Evolutionary conservation across 2,888 invertebrate species (phyloP), one percentile per base, ranked within the genome.

Genomic region (Papilio elwesi): DNA sequence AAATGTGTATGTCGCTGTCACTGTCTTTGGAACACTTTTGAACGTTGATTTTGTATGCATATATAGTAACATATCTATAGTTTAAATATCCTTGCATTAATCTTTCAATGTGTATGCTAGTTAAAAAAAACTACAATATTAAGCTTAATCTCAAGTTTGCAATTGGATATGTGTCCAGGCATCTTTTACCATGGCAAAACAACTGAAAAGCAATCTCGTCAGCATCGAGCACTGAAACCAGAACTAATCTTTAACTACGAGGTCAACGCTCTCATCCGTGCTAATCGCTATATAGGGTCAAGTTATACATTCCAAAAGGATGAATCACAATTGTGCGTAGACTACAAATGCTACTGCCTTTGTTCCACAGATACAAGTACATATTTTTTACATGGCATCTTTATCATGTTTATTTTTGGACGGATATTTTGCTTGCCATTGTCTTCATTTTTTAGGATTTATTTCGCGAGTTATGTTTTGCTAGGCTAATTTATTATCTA

Each of bases 231-330:
- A 49, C 51, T 69, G 69, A 49, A 64, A 69, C 69, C 64, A 69
- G 65, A 69, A 73, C 73, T 64, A 69, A 73, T 73, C 66, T 51
- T 43, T 51, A 26, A 48, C 63, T 48, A 16, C 26, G 64, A 48
- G 72, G 72, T 68, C 57, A 73, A 55, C n/a, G 68, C 64, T 38
- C 73, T 55, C 64, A 65, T 72, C 68, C 53, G 49, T 62, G 73
- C 68, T 68, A 73, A 73, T 73, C 73, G 38, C 38, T 65, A 47
- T 57, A 65, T 65, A 57, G 73, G 69, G 68, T 65, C 73, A 69
- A 59, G 65, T 69, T 73, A 64, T 57, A 66, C 68, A 73, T 69
- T 73, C 69, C 65, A n/a, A 38, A 13, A 16, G 59, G 52, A 69
- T 69, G 68, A 73, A 13, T 69, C 69, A 73, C 36, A 69, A 57